A percentile compares a stretch with the other conserved stretches of the same genome.
Evolutionary conservation across 2,888 invertebrate genomes (phyloP).

Genomic region (Antheraea yamamai): DNA sequence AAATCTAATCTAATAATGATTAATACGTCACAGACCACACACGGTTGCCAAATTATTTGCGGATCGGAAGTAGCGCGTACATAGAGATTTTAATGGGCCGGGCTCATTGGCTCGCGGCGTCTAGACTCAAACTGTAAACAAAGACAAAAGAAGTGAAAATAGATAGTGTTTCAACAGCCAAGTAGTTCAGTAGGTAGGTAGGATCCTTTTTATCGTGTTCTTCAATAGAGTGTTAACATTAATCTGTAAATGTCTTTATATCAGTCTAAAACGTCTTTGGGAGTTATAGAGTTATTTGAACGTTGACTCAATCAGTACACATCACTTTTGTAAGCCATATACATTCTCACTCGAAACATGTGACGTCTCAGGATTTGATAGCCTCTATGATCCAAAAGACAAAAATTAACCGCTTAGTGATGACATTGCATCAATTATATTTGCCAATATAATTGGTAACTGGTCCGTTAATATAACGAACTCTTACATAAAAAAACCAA

Average conservation of each 20-base stretch:
- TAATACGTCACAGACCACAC: slow-evolving; percentile 37
- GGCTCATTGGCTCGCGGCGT: background rate
- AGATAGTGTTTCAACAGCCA: background rate
- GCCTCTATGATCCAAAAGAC: too few relatives aligned
- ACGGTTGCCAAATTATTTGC: slow-evolving; percentile 69
- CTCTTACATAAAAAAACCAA: too few relatives aligned
- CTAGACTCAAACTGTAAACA: background rate
- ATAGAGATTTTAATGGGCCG: slow-evolving; percentile 2
- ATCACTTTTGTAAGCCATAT: background rate
- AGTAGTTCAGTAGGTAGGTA: background rate
- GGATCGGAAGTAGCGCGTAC: slow-evolving; percentile 57
- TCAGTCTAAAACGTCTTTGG: background rate
- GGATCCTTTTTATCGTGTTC: background rate
- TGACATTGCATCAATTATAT: too few relatives aligned
- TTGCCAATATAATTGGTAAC: too few relatives aligned
- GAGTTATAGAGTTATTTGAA: background rate
- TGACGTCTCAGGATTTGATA: too few relatives aligned
- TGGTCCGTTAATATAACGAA: too few relatives aligned
- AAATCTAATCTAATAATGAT: slow-evolving; percentile 60
- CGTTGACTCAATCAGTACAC: background rate
- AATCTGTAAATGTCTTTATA: background rate
- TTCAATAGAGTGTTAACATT: background rate
- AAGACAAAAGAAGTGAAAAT: slow-evolving; percentile 1
- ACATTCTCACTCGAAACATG: too few relatives aligned
- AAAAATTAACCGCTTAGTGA: too few relatives aligned